These are phyloP conservation scores for Neoaliturus tenellus DNA, from an alignment of 2,888 invertebrate species.

Conservation along the genomic window DNA sequence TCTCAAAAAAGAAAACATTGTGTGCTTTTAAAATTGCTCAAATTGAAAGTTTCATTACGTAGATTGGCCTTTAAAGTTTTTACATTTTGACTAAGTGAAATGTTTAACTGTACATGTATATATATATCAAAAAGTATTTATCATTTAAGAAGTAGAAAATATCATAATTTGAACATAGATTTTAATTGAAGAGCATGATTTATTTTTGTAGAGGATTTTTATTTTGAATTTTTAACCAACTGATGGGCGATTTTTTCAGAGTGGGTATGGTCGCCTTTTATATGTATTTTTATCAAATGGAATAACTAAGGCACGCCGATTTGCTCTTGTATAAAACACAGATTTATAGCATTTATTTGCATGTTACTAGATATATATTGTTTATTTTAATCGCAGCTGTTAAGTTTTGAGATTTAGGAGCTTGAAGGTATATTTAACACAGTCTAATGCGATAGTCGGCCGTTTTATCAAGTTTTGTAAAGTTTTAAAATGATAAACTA, in stretches of 20 bases:
- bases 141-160: no score
- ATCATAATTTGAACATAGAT: no score
- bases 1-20: no score
- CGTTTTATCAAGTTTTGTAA: conserved; percentile 7
- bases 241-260: not conserved
- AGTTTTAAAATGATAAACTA: conserved; percentile 7
- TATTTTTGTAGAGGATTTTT: not conserved
- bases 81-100: no score
- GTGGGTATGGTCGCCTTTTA: not conserved
- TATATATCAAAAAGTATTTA: no score
- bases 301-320: conserved; percentile 8
- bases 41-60: no score
- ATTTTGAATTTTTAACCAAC: not conserved
- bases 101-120: no score
- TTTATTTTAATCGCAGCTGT: conserved; percentile 35
- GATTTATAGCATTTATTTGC: conserved; percentile 47
- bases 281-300: not conserved
- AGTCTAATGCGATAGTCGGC: not conserved
- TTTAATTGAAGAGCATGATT: no score
- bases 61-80: no score
- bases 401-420: conserved; percentile 26
- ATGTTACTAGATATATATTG: conserved; percentile 44
- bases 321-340: conserved; percentile 14
- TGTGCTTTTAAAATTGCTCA: no score
- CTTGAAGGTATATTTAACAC: not conserved